Percentiles rank a stretch among this genome's conserved stretches.
phyloP scores from a whole-genome alignment of 2,113 vertebrate genomes.

The Bagarius yarrelli region DNA sequence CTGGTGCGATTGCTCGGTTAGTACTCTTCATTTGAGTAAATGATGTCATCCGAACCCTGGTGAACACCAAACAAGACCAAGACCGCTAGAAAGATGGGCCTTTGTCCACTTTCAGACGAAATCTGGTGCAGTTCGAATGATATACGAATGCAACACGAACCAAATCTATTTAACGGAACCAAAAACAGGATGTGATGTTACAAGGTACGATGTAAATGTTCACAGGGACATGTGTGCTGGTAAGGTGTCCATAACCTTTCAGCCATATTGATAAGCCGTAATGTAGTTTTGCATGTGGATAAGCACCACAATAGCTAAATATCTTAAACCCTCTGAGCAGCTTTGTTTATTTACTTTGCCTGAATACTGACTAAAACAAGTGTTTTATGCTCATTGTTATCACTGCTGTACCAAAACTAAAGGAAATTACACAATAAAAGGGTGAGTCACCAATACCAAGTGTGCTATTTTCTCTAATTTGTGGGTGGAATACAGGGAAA shows the following conservation, averaged over 20 bases:
- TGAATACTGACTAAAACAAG: no score
- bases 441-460: not conserved
- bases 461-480: not conserved
- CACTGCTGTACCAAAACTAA: not conserved
- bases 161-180: not conserved
- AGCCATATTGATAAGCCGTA: not conserved
- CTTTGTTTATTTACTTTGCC: not conserved
- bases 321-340: not conserved
- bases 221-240: not conserved
- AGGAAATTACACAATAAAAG: not conserved
- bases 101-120: no score
- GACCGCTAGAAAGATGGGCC: no score
- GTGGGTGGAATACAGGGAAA: not conserved
- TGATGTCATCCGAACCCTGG: no score
- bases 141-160: not conserved
- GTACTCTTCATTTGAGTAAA: no score
- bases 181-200: not conserved
- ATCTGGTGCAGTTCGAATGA: no score
- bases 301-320: not conserved
- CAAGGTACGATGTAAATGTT: not conserved
- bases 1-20: no score
- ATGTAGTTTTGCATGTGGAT: not conserved
- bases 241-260: not conserved
- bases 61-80: no score
- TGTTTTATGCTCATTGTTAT: not conserved